Base-by-base conservation (phyloP, 2,888 invertebrate genomes). In the Drosophila eohydei region DNA sequence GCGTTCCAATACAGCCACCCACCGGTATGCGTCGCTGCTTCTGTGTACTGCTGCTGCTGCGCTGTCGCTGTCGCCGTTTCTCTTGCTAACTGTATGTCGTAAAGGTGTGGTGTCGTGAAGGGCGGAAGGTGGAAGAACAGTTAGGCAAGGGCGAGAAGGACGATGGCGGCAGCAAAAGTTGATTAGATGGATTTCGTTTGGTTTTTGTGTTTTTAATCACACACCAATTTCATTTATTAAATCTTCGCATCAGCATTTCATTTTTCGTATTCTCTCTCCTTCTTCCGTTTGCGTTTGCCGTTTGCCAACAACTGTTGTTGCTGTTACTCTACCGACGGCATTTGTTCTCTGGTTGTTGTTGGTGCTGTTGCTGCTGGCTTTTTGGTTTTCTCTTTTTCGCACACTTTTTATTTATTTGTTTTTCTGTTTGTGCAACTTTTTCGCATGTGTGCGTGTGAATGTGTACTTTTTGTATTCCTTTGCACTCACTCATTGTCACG, bases 191-290 rank as follows among this genome's bases (percentile, higher is more conserved):
- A 92, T 91, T 92, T 92, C 92, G 91, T 91, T 91, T 91, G 91
- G 92, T 91, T 92, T 92, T 92, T 92, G 92, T 92, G 92, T 92
- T 92, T 92, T 92, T 92, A 92, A 92, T 92, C 92, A 92, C 92
- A 92, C 92, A 92, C 92, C 92, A 92, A 91, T 92, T 92, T 92
- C 92, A 91, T 92, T 91, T 91, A 91, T 91, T 91, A 92, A 91
- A 91, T 91, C 92, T 91, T 91, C 90, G 91, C 92, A 91, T 91
- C 92, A 92, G 91, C 91, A 92, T 89, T 89, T 88, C 81, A 90
- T 91, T 91, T 89, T 79, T 82, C 81, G 79, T 81, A 77, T 80
- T 80, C 78, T 74, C 79, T 69, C 14, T 64, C 79, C 65, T 52
- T 58, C 64, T 62, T 46, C 43, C 64, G 60, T 52, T 64, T 34